phyloP scores from a whole-genome alignment of 2,113 vertebrate species.

The Otis tarda region DNA sequence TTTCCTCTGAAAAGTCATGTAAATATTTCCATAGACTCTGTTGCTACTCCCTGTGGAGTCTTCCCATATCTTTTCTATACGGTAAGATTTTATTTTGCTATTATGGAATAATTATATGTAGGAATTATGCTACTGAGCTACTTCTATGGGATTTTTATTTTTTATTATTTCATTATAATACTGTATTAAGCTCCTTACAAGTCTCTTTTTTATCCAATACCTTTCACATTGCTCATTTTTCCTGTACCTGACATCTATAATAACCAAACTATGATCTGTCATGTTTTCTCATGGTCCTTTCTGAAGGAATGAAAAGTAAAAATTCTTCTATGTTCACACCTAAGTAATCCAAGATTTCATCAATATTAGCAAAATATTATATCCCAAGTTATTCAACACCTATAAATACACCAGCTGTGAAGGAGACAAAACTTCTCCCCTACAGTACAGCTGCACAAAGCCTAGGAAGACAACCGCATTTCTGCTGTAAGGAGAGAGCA shows the following conservation, averaged over 20 bases:
- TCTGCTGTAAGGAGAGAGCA: background rate
- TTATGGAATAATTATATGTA: background rate
- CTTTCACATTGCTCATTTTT: background rate
- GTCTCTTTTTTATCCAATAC: background rate
- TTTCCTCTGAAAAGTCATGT: conserved; percentile 34
- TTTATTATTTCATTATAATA: background rate
- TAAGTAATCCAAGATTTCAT: background rate
- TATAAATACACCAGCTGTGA: background rate
- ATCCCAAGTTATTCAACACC: background rate
- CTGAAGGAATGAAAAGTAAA: background rate
- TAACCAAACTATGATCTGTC: background rate
- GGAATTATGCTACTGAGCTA: background rate
- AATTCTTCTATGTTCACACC: background rate
- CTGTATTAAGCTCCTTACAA: background rate
- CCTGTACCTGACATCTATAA: background rate
- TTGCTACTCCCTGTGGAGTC: background rate
- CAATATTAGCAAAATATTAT: background rate
- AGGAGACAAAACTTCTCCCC: background rate
- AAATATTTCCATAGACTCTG: conserved; percentile 7
- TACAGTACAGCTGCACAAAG: background rate
- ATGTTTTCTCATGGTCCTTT: background rate
- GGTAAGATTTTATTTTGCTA: background rate
- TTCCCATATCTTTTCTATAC: background rate
- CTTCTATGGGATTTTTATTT: background rate
- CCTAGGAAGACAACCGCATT: background rate